phyloP scores from a whole-genome alignment of 2,113 vertebrate species.

The Trichomycterus rosablanca region DNA sequence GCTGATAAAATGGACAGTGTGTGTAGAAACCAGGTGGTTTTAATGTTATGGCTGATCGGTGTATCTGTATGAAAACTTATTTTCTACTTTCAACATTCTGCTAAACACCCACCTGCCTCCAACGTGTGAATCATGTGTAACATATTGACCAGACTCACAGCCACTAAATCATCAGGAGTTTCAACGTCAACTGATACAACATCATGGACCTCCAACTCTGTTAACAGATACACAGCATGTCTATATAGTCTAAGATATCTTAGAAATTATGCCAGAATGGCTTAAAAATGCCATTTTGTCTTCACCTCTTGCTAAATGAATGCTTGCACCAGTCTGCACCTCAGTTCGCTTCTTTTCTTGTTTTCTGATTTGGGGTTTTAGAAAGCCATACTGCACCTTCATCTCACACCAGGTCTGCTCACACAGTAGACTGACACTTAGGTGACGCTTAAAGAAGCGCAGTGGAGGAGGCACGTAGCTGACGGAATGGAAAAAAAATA shows the following conservation, averaged over 20 bases:
- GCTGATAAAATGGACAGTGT: too few relatives aligned
- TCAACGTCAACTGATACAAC: slow-evolving; percentile 49
- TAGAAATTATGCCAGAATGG: too few relatives aligned
- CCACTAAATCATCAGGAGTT: slow-evolving; percentile 63
- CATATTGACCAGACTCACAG: slow-evolving; percentile 63
- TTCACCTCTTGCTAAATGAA: slow-evolving; percentile 67
- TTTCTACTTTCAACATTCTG: slow-evolving; percentile 10
- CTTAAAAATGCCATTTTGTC: not conserved
- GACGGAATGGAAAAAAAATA: too few relatives aligned
- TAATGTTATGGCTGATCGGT: too few relatives aligned
- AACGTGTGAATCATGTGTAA: slow-evolving; percentile 59
- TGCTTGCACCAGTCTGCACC: slow-evolving; percentile 56
- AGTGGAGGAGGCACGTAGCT: too few relatives aligned
- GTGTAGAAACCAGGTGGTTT: too few relatives aligned
- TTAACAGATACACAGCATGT: not conserved
- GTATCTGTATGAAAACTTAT: not conserved
- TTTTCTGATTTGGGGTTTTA: slow-evolving; percentile 49
- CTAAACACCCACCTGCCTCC: slow-evolving; percentile 63
- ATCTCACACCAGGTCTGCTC: slow-evolving; percentile 72
- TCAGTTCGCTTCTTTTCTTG: slow-evolving; percentile 44
- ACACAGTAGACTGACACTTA: slow-evolving; percentile 64
- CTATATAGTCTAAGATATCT: too few relatives aligned
- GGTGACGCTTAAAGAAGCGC: slow-evolving; percentile 53
- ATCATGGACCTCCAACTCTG: slow-evolving; percentile 67
- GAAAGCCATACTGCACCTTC: slow-evolving; percentile 58